Conservation (phyloP, 2,113 vertebrate species). For the Pongo abelii region DNA sequence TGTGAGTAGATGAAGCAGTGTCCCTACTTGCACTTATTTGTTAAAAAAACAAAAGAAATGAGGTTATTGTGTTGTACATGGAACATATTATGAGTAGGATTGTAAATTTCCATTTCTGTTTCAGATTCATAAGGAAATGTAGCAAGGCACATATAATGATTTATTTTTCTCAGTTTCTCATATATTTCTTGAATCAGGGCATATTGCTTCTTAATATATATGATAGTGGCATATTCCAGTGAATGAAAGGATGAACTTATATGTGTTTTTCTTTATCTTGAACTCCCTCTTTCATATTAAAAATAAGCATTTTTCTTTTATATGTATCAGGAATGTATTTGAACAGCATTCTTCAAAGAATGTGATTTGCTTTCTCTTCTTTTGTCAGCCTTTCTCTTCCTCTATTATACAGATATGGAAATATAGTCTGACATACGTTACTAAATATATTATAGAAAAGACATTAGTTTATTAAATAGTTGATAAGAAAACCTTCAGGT, state of each 20-base stretch:
- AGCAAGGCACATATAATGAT: not conserved
- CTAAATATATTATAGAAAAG: not conserved
- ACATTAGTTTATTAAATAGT: not conserved
- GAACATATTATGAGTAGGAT: not conserved
- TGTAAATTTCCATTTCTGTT: constrained; percentile 5
- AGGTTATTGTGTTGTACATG: not conserved
- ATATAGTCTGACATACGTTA: not conserved
- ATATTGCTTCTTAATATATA: constrained; percentile 1
- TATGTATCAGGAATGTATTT: not conserved
- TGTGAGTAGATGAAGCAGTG: not conserved
- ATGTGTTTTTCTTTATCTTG: not conserved
- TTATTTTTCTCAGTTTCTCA: not conserved
- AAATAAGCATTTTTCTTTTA: not conserved
- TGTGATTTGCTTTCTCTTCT: not conserved
- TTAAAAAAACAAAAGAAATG: not conserved
- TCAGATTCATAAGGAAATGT: not conserved
- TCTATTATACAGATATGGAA: not conserved
- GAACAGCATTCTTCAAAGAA: not conserved
- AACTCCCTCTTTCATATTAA: not conserved
- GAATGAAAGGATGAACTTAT: not conserved
- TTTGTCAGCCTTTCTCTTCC: not conserved
- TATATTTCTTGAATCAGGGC: not conserved
- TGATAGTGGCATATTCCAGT: not conserved
- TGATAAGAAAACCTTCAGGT: not conserved
- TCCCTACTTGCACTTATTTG: constrained; percentile 62